Conservation (phyloP, 2,888 invertebrate genomes). For the Lochmaea capreae region DNA sequence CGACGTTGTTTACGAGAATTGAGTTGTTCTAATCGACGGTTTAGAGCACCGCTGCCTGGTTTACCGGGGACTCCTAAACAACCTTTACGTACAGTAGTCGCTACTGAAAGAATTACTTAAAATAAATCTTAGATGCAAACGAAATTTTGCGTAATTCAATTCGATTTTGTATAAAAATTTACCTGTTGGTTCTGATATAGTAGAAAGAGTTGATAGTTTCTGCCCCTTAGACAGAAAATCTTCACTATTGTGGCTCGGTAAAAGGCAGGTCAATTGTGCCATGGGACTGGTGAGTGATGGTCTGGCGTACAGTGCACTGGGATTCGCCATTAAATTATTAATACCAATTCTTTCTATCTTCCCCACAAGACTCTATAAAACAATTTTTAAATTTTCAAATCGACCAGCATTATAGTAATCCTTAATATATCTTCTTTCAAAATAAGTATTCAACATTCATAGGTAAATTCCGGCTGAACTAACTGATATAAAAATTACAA, state of each 20-base stretch:
- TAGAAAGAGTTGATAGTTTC: slow-evolving; percentile 39
- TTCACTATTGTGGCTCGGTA: slow-evolving; percentile 60
- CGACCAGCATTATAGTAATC: too few relatives aligned
- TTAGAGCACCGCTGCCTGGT: slow-evolving; percentile 71
- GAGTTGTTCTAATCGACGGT: slow-evolving; percentile 66
- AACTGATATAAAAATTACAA: too few relatives aligned
- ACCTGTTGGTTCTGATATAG: slow-evolving; percentile 40
- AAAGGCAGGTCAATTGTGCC: slow-evolving; percentile 80
- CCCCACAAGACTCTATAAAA: slow-evolving; percentile 68
- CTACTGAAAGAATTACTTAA: background rate
- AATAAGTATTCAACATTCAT: too few relatives aligned
- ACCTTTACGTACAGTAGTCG: slow-evolving; percentile 56
- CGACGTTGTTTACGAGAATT: slow-evolving; percentile 67
- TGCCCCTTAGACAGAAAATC: slow-evolving; percentile 50
- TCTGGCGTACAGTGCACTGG: slow-evolving; percentile 69
- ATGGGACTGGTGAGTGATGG: slow-evolving; percentile 80
- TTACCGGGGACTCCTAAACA: slow-evolving; percentile 72
- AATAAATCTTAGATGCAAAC: background rate
- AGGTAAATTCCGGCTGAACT: too few relatives aligned
- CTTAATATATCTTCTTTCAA: too few relatives aligned
- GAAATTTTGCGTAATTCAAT: too few relatives aligned
- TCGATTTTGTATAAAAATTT: slow-evolving; percentile 3
- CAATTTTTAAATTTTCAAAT: background rate
- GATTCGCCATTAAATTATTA: slow-evolving; percentile 75
- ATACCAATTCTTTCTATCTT: slow-evolving; percentile 77